Evolutionary conservation across 2,888 invertebrate genomes (phyloP), one percentile per base, ranked within the genome.

Genomic region (Eulithis testata): DNA sequence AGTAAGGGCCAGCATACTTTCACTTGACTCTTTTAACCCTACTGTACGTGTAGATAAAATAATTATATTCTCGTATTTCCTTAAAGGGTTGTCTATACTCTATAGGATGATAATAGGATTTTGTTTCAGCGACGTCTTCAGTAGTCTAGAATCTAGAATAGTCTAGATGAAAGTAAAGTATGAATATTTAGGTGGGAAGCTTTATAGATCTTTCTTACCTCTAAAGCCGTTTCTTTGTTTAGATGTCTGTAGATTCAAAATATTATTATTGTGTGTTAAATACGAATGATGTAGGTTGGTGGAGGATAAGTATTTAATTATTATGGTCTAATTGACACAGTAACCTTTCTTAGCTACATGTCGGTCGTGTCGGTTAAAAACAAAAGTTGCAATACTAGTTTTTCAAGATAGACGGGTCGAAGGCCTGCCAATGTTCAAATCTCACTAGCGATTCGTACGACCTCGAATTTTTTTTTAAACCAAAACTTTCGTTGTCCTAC

Each of bases 381-480:
- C 85, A 91, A 91, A 90, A 91, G 91, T 91, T 77, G 86, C 84
- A 69, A 79, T 84, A 87, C 91, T 81, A 87, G 91, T 91, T 90
- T 85, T 84, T 85, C 87, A 78, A 89, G 88, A 87, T 82, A 81
- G 79, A 75, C 84, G 80, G 86, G 86, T 86, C 83, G 83, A 80
- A 83, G 81, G 80, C 78, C 79, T 77, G 75, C 75, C 74, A 74
- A 76, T 77, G 79, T 73, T 74, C 73, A 75, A 81, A 80, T 73
- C 82, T 83, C 81, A 83, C 82, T 85, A 85, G 84, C 84, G 78
- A 86, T 83, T 80, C 80, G 77, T 79, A 77, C 77, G 87, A 81
- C 88, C 87, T 87, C 88, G 81, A 85, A 85, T 78, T 52, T 63
- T 58, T 58, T 80, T 69, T 75, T 78, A 79, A 76, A 40, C 9